Evolutionary conservation across 2,888 invertebrate genomes (phyloP), one percentile per base, ranked within the genome.

Genomic region (Adelphocoris suturalis): DNA sequence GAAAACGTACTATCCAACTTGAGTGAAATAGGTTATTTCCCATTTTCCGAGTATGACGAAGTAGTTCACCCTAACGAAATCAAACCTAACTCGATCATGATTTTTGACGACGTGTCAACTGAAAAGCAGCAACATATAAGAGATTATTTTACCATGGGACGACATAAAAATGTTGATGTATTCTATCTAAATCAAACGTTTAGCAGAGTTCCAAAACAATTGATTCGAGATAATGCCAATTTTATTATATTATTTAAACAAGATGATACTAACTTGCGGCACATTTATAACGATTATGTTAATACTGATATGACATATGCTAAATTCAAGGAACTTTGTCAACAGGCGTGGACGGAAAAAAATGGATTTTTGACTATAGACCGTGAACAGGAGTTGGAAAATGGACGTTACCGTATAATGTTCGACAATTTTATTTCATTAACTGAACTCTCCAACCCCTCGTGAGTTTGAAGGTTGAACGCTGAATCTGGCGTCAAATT

Each of bases 91-190:
- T 76, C 76, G 16, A 37, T 76, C 76, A 76, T 76, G 76, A 76
- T 76, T 76, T 76, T 76, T 76, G 76, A 76, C 16, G 76, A 76
- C 16, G 76, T 76, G 12, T 76, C 76, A 76, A 76, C 76, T 5
- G 76, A 76, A 37, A 76, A 76, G 27, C 76, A 76, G 16, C 11
- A 37, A 27, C 76, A 76, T 27, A 37, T 76, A 4, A 27, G 76
- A 28, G 76, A 76, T 37, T 76, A 76, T 37, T 76, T 76, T 76
- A 76, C 76, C 5, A 76, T 76, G 76, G 76, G 76, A 23, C 76
- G 76, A 23, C 76, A 76, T 37, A 76, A 23, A 28, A 12, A 76
- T 16, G 76, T 76, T 23, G 76, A 76, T 27, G 76, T 76, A 27
- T 76, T 76, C 27, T 76, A 76, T 16, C 27, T 76, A 37, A 76